Evolutionary conservation across 2,888 invertebrate species (phyloP).

Genomic region (Punctoribates punctum): DNA sequence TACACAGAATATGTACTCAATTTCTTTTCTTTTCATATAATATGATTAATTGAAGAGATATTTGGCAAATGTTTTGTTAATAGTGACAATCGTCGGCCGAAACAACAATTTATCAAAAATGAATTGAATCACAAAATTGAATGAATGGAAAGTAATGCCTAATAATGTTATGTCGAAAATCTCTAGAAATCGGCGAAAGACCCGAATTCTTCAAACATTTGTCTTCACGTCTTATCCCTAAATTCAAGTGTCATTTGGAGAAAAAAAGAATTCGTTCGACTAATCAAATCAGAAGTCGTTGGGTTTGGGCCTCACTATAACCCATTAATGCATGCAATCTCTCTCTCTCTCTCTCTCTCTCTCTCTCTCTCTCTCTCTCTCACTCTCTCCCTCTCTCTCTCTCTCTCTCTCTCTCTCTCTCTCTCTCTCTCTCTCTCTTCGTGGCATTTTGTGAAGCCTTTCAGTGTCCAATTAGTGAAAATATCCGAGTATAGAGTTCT

Average conservation of each 20-base stretch:
- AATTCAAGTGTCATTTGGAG: not conserved
- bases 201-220: not conserved
- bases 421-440: conserved; percentile 44
- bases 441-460: conserved; percentile 33
- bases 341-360: conserved; percentile 26
- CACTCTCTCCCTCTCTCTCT: too few species aligned
- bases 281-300: conserved; percentile 27
- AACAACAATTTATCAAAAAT: conserved; percentile 7
- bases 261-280: conserved; percentile 7
- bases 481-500: conserved; percentile 29
- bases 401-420: conserved; percentile 45
- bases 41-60: conserved; percentile 21
- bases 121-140: not conserved
- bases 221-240: not conserved
- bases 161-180: not conserved
- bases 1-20: conserved; percentile 15
- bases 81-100: not conserved
- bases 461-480: conserved; percentile 34
- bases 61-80: conserved; percentile 2
- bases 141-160: not conserved
- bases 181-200: not conserved
- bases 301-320: conserved; percentile 17
- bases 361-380: too few species aligned
- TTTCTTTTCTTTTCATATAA: not conserved
- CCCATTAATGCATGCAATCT: too few species aligned